A percentile compares a stretch with the other conserved stretches of the same genome.
These are phyloP conservation scores for Osmerus mordax DNA, from an alignment of 2,113 vertebrate species.

Conservation along the genomic window DNA sequence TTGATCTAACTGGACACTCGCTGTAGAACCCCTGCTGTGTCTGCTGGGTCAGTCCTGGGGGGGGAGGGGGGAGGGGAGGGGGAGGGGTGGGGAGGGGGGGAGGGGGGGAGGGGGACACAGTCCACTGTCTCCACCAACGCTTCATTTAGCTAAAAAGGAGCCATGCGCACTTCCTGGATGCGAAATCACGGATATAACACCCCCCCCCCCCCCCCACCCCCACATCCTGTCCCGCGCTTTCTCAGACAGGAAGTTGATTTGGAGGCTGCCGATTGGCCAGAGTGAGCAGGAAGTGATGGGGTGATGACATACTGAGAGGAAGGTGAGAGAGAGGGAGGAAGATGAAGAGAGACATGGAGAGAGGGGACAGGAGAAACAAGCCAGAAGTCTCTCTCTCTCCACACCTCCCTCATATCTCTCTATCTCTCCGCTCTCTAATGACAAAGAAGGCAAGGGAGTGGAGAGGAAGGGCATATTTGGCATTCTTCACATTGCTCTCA, in stretches of 20 bases:
- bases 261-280: conserved; percentile 46
- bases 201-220: conserved; percentile 19
- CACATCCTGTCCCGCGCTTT: conserved; percentile 54
- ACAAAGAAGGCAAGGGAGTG: background rate
- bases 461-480: conserved; percentile 33
- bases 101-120: too few relatives aligned
- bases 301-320: conserved; percentile 4
- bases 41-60: too few relatives aligned
- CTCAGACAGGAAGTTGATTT: conserved; percentile 58
- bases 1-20: too few relatives aligned
- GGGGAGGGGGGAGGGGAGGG: too few relatives aligned
- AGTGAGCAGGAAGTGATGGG: conserved; percentile 32
- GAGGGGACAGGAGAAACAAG: conserved; percentile 19
- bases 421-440: too few relatives aligned
- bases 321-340: background rate
- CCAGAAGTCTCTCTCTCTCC: too few relatives aligned
- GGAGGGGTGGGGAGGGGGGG: too few relatives aligned
- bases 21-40: too few relatives aligned
- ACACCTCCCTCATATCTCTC: too few relatives aligned
- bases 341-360: background rate
- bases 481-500: conserved; percentile 49
- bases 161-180: too few relatives aligned
- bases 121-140: too few relatives aligned
- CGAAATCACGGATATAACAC: background rate
- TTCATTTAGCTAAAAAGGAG: too few relatives aligned